Evolutionary conservation across 2,113 vertebrate genomes (phyloP).

Genomic region (Panthera uncia): DNA sequence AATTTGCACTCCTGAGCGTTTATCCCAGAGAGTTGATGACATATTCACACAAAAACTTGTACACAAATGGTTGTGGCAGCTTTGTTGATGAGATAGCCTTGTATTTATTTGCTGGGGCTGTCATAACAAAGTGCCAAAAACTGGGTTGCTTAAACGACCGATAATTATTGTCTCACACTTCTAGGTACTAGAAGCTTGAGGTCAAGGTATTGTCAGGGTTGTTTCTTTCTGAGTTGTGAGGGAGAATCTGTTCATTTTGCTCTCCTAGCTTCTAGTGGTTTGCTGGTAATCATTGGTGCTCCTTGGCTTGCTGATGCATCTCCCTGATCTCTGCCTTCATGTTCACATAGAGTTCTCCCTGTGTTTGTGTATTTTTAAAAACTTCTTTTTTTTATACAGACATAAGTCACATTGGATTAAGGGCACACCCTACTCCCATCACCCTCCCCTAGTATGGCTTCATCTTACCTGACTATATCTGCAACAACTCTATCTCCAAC

Average conservation of each 20-base stretch:
- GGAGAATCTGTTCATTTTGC: background rate
- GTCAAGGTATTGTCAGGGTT: background rate
- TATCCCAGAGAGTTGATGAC: background rate
- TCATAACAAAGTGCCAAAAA: background rate
- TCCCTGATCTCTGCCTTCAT: background rate
- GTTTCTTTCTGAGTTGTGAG: background rate
- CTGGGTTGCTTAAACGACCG: background rate
- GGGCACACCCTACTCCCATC: background rate
- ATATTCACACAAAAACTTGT: background rate
- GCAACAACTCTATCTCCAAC: background rate
- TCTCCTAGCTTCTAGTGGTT: background rate
- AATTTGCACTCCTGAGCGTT: background rate
- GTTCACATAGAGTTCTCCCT: background rate
- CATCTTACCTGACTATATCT: background rate
- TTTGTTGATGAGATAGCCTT: background rate
- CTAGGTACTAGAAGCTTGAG: background rate
- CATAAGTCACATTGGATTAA: background rate
- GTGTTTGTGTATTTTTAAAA: background rate
- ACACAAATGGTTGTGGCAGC: background rate
- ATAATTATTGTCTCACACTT: background rate
- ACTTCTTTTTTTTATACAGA: background rate
- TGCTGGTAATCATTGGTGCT: background rate
- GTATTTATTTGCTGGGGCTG: background rate
- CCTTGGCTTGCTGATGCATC: background rate
- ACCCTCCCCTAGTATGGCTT: background rate